Percentiles rank a stretch among this genome's conserved stretches.
phyloP scores from a whole-genome alignment of 2,797 vertebrate genomes.

The Emys orbicularis region DNA sequence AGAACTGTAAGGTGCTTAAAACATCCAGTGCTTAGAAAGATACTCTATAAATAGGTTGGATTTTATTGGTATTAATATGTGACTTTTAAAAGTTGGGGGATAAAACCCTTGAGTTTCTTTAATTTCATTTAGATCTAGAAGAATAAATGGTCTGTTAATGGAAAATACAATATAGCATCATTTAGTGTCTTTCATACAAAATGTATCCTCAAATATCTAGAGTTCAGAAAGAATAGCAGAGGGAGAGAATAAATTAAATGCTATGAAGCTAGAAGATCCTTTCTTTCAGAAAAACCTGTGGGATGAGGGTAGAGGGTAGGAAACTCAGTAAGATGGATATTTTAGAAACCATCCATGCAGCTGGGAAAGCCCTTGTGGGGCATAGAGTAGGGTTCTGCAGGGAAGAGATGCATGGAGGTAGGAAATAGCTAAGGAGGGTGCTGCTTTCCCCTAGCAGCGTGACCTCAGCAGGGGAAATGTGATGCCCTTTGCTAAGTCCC shows the following conservation, averaged over 20 bases:
- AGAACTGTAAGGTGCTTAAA: conserved; percentile 79
- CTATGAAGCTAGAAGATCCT: background rate
- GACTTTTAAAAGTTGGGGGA: conserved; percentile 66
- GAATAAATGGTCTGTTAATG: conserved; percentile 31
- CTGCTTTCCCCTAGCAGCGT: background rate
- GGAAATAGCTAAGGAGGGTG: background rate
- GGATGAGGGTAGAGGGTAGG: background rate
- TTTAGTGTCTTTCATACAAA: conserved; percentile 13
- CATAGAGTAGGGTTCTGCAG: background rate
- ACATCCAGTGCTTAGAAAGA: conserved; percentile 67
- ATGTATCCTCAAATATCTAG: conserved; percentile 13
- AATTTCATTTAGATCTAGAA: background rate
- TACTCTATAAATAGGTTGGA: conserved; percentile 68
- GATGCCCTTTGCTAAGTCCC: background rate
- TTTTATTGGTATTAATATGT: conserved; percentile 65
- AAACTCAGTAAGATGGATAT: background rate
- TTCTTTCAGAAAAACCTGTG: background rate
- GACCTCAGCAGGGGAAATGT: background rate
- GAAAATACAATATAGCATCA: background rate
- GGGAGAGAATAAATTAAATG: background rate
- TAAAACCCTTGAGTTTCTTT: conserved; percentile 45
- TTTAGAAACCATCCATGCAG: background rate
- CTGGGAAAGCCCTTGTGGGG: background rate
- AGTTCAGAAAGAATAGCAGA: background rate
- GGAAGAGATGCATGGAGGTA: background rate